Percentiles rank a stretch among this genome's conserved stretches.
phyloP scores from a whole-genome alignment of 2,113 vertebrate species.

The Willisornis vidua region DNA sequence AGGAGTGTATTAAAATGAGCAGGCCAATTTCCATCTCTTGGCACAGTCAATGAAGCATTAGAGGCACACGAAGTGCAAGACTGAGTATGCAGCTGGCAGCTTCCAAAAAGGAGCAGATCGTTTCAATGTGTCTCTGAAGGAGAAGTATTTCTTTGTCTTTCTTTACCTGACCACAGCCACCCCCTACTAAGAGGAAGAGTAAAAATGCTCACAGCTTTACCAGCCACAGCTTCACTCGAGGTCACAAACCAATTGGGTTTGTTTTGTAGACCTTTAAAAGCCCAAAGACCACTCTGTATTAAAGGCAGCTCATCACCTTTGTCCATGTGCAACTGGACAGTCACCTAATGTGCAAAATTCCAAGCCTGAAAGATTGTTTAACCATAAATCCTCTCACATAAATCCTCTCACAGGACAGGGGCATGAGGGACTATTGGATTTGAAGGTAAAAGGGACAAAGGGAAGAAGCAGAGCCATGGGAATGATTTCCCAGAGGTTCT shows the following conservation, averaged over 20 bases:
- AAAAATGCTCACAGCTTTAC: not conserved
- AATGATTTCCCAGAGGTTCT: not conserved
- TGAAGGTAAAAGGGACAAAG: not conserved
- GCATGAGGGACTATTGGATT: not conserved
- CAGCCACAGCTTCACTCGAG: not conserved
- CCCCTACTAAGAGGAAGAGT: not conserved
- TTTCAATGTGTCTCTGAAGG: not conserved
- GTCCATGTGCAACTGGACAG: not conserved
- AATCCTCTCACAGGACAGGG: not conserved
- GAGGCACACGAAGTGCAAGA: not conserved
- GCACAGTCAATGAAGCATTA: not conserved
- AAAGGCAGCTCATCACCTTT: not conserved
- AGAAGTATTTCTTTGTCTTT: not conserved
- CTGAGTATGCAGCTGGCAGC: not conserved
- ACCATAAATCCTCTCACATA: not conserved
- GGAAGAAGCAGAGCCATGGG: not conserved
- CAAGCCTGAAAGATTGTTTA: not conserved
- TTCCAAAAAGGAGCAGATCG: not conserved
- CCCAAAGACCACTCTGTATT: not conserved
- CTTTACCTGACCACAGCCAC: not conserved
- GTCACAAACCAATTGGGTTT: not conserved
- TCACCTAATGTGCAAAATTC: not conserved
- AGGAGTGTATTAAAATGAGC: constrained; percentile 11
- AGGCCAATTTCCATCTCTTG: constrained; percentile 7
- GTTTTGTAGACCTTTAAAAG: not conserved